These are phyloP conservation scores for Nephotettix cincticeps DNA, from an alignment of 1,140 invertebrate species.

Conservation along the genomic window DNA sequence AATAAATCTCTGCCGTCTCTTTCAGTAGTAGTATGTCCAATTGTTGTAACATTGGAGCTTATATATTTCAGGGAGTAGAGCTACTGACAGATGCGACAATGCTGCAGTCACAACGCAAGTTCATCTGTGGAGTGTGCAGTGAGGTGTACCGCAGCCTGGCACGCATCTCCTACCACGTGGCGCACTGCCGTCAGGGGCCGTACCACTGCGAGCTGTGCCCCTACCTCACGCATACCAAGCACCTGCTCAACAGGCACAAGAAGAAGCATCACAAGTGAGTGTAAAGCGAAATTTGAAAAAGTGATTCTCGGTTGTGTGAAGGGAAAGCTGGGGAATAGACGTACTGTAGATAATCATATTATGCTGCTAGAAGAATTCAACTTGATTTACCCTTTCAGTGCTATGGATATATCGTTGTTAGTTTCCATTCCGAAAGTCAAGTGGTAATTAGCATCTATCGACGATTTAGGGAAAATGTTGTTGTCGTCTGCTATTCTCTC, in stretches of 20 bases:
- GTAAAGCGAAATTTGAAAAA: no score
- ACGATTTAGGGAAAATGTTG: no score
- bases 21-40: background rate
- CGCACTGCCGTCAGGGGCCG: conserved; percentile 39
- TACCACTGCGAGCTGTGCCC: conserved; percentile 40
- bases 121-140: conserved; percentile 38
- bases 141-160: conserved; percentile 39
- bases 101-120: conserved; percentile 37
- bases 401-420: no score
- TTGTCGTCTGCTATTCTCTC: no score
- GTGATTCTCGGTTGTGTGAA: no score
- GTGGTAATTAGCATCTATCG: no score
- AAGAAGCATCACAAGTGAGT: conserved; percentile 41
- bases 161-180: conserved; percentile 40
- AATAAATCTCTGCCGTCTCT: background rate
- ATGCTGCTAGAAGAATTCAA: no score
- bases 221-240: conserved; percentile 30
- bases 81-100: conserved; percentile 34
- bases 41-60: background rate
- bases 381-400: no score
- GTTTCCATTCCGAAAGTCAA: no score
- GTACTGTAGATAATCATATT: no score
- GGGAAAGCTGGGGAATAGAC: no score
- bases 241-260: conserved; percentile 39
- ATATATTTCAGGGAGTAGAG: conserved; percentile 11